Conservation (phyloP, 2,888 invertebrate species). For the Neria commutata region DNA sequence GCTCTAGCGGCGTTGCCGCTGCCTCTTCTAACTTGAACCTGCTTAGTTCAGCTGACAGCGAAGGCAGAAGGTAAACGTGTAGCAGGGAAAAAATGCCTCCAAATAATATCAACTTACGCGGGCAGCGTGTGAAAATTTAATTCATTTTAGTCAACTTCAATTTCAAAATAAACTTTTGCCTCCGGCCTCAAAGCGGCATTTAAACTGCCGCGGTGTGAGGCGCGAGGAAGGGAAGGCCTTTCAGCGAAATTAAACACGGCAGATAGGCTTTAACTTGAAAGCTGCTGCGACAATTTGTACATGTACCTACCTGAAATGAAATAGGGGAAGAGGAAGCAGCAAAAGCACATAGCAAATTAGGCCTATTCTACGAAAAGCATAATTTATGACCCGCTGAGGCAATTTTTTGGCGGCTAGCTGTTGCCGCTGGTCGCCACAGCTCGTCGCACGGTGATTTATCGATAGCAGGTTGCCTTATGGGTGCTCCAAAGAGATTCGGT, state of each 20-base stretch:
- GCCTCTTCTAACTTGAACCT: too few species aligned
- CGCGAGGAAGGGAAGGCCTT: too few species aligned
- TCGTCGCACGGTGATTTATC: constrained; percentile 39
- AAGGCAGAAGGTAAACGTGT: too few species aligned
- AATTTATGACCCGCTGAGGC: not conserved
- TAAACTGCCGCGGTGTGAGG: too few species aligned
- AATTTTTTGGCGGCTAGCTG: not conserved
- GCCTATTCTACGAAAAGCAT: constrained; percentile 12
- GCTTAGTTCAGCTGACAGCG: too few species aligned
- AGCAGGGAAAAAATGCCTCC: constrained; percentile 6
- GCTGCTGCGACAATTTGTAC: too few species aligned
- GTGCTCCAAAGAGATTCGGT: not conserved
- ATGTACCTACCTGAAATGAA: constrained; percentile 9
- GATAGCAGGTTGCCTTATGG: constrained; percentile 21
- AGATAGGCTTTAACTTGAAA: too few species aligned
- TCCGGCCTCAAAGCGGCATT: constrained; percentile 6
- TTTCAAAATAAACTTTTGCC: constrained; percentile 6
- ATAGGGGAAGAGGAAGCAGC: constrained; percentile 13
- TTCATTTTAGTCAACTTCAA: too few species aligned
- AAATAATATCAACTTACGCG: not conserved
- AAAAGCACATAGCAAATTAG: constrained; percentile 1
- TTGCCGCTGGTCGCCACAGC: too few species aligned
- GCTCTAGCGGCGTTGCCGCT: too few species aligned
- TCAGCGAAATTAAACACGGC: too few species aligned
- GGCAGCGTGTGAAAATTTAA: constrained; percentile 23